A percentile compares a stretch with the other conserved stretches of the same genome.
These are phyloP conservation scores for Cheirogaleus medius DNA, from an alignment of 2,113 vertebrate species.

Conservation along the genomic window DNA sequence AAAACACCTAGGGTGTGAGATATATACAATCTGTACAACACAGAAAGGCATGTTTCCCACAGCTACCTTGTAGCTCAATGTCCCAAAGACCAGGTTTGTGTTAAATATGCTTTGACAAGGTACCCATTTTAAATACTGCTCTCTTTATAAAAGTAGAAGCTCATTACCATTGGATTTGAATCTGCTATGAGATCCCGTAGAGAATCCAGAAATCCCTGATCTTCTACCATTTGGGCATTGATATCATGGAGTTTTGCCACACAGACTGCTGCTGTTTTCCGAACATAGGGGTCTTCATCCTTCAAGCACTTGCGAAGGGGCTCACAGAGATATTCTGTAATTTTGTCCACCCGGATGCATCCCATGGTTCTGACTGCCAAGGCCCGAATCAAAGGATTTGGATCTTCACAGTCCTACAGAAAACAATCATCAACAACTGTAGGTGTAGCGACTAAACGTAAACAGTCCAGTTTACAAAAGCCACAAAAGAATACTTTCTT, in stretches of 20 bases:
- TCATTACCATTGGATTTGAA: slow-evolving; percentile 97
- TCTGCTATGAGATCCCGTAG: slow-evolving; percentile 97
- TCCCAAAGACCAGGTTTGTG: neutral
- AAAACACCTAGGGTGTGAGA: neutral
- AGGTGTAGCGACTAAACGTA: neutral
- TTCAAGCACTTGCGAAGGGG: slow-evolving; percentile 98
- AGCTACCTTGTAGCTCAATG: neutral
- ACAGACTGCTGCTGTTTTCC: slow-evolving; percentile 97
- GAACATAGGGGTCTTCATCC: slow-evolving; percentile 98
- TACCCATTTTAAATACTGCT: neutral
- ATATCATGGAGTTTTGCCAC: slow-evolving; percentile 99
- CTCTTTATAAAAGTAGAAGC: neutral
- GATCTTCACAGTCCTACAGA: slow-evolving; percentile 97
- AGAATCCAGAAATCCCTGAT: slow-evolving; percentile 98
- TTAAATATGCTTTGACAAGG: slow-evolving; percentile 6
- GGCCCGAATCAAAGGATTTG: slow-evolving; percentile 97
- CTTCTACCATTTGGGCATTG: slow-evolving; percentile 99
- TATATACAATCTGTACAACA: neutral
- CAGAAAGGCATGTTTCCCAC: neutral
- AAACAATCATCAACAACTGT: neutral
- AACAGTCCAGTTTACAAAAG: neutral
- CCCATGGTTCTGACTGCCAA: slow-evolving; percentile 99
- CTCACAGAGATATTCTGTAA: slow-evolving; percentile 98
- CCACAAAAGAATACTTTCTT: neutral
- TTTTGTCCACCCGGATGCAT: slow-evolving; percentile 98